Conservation (phyloP, 2,888 invertebrate species). For the Limulus polyphemus region DNA sequence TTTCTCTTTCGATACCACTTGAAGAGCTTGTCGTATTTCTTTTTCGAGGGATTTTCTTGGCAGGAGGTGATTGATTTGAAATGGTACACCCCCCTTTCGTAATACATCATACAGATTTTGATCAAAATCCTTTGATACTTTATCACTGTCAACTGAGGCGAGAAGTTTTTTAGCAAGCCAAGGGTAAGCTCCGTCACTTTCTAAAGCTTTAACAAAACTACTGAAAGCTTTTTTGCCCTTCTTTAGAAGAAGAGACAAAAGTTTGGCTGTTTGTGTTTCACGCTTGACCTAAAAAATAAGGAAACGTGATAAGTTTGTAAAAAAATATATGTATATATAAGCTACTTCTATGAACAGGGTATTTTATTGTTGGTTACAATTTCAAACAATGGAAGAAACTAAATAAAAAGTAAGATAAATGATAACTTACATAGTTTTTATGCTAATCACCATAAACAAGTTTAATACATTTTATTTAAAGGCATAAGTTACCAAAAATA, state of each 20-base stretch:
- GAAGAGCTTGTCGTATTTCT: conserved; percentile 42
- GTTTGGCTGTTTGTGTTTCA: conserved; percentile 8
- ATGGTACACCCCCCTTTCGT: conserved; percentile 16
- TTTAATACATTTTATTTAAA: too few relatives aligned
- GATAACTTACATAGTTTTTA: too few relatives aligned
- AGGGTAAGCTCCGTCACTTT: conserved; percentile 14
- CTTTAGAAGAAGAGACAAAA: conserved; percentile 5
- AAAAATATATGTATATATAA: too few relatives aligned
- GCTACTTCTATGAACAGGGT: too few relatives aligned
- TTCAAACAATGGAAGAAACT: too few relatives aligned
- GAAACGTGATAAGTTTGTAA: too few relatives aligned
- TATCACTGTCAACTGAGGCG: background rate
- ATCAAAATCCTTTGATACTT: background rate
- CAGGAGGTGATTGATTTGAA: conserved; percentile 13
- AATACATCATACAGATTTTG: conserved; percentile 3
- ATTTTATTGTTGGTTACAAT: too few relatives aligned
- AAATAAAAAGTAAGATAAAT: too few relatives aligned
- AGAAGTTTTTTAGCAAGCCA: conserved; percentile 14
- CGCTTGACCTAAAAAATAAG: conserved; percentile 4
- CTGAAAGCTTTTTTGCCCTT: conserved; percentile 5
- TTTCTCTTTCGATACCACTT: conserved; percentile 31
- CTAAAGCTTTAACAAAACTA: conserved; percentile 12
- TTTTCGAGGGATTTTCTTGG: conserved; percentile 38
- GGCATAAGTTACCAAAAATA: too few relatives aligned
- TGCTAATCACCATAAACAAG: too few relatives aligned